These are phyloP conservation scores for Hydrolagus colliei DNA, from an alignment of 2,797 vertebrate genomes.

Conservation along the genomic window DNA sequence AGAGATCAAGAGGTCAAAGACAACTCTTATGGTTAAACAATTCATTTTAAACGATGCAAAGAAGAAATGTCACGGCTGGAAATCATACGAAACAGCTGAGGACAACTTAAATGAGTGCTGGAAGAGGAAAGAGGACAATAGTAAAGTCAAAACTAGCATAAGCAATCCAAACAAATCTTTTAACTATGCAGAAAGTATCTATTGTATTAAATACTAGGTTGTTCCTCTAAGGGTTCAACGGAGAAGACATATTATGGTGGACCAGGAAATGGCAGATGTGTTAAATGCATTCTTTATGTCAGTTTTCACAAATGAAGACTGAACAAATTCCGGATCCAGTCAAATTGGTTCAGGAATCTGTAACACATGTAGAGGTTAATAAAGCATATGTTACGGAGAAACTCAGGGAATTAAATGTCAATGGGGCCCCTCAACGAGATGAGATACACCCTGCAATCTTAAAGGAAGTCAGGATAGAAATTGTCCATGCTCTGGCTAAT, in stretches of 20 bases:
- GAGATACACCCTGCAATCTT: neutral
- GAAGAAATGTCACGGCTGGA: too few relatives aligned
- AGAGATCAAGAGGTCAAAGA: neutral
- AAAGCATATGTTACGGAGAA: neutral
- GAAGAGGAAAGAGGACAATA: neutral
- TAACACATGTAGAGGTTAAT: neutral
- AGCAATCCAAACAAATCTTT: neutral
- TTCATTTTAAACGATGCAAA: too few relatives aligned
- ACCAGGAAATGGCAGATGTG: neutral
- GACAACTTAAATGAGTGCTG: neutral
- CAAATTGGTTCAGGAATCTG: neutral
- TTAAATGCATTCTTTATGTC: neutral
- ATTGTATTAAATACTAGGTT: neutral
- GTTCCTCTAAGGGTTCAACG: neutral
- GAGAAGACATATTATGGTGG: neutral
- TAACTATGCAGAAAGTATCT: neutral
- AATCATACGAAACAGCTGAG: neutral
- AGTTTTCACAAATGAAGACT: neutral
- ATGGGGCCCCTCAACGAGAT: neutral
- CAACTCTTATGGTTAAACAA: neutral
- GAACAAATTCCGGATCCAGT: conserved; percentile 7
- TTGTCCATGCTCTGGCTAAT: neutral
- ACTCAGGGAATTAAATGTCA: too few relatives aligned
- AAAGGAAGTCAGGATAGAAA: neutral
- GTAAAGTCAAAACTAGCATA: neutral